Evolutionary conservation across 2,797 vertebrate species (phyloP).

Genomic region (Hemitrygon akajei): DNA sequence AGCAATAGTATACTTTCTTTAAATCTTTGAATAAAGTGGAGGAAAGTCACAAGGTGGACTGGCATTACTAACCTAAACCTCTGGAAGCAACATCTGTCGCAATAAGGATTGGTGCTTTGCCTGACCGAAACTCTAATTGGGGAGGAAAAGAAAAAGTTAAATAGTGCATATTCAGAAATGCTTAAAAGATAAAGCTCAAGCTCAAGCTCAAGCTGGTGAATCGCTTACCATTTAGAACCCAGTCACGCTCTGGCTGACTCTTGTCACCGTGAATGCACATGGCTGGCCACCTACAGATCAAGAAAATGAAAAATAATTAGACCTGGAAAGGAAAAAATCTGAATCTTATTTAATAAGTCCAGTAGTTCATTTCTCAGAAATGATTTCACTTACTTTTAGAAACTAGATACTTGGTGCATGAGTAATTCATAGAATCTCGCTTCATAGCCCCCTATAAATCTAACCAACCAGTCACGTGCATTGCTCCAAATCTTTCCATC

Average conservation of each 20-base stretch:
- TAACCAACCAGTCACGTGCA: no score
- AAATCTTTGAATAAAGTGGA: constrained; percentile 56
- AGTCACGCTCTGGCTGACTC: constrained; percentile 94
- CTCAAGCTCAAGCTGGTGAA: rapidly evolving
- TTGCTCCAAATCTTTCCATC: no score
- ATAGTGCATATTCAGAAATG: background rate
- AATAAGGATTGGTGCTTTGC: constrained; percentile 95
- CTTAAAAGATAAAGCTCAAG: rapidly evolving
- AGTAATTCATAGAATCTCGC: no score
- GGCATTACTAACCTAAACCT: constrained; percentile 87
- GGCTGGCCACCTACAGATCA: constrained; percentile 78
- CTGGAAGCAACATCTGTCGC: constrained; percentile 95
- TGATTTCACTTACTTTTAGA: background rate
- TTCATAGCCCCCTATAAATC: no score
- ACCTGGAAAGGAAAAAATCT: background rate
- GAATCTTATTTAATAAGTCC: background rate
- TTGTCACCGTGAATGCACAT: constrained; percentile 98
- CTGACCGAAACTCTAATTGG: constrained; percentile 85
- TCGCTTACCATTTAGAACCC: constrained; percentile 87
- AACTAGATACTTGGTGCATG: background rate
- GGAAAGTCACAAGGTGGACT: constrained; percentile 34
- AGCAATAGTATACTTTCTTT: constrained; percentile 95
- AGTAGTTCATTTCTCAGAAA: background rate
- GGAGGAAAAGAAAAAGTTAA: background rate
- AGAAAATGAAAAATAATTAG: constrained; percentile 34